Base-by-base conservation (phyloP, 2,888 invertebrate genomes). In the Hydriomena furcata region DNA sequence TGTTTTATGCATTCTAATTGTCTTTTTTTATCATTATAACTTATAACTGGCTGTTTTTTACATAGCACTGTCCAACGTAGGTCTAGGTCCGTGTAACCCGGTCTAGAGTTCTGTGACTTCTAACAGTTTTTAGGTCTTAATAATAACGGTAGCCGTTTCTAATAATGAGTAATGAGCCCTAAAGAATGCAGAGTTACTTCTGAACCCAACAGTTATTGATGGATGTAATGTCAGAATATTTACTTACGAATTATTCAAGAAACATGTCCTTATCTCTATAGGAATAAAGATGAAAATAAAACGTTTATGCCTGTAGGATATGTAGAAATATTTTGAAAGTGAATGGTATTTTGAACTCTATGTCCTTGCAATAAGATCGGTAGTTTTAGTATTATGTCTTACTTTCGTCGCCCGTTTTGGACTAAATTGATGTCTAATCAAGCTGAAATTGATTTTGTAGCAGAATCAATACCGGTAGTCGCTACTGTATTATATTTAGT, bases 111-210 rank as follows among this genome's bases (percentile, higher is more conserved):
- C 1, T 23, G 27, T 27, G 0, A 31, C 25, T 36, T 51, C 40
- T 47, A 32, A 17, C 0, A 5, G 1, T 55, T 47, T 17, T 7
- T 28, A 41, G 8, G n/a, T 13, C 36, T 44, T 8, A 7, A 4
- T 27, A 38, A 28, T 79, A 80, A 78, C 86, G 79, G 88, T 83
- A 86, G 85, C 84, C 66, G 70, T 68, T 79, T 82, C 74, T 81
- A 86, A 84, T 87, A 85, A 79, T 86, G 82, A 87, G 74, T 84
- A 84, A 87, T 86, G 83, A 80, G 73, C 57, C 62, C 65, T 64
- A 75, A 78, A 76, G 78, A 80, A 81, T 71, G 76, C 76, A 73
- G 78, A 37, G 45, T 24, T 52, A 38, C 32, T 38, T 13, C 31
- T 30, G 37, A 32, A 32, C 23, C 20, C 12, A 45, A 28, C 24